Percentiles rank a stretch among this genome's conserved stretches.
These are phyloP conservation scores for Melanotaenia parkinsoni DNA, from an alignment of 2,797 vertebrate species.

Conservation along the genomic window DNA sequence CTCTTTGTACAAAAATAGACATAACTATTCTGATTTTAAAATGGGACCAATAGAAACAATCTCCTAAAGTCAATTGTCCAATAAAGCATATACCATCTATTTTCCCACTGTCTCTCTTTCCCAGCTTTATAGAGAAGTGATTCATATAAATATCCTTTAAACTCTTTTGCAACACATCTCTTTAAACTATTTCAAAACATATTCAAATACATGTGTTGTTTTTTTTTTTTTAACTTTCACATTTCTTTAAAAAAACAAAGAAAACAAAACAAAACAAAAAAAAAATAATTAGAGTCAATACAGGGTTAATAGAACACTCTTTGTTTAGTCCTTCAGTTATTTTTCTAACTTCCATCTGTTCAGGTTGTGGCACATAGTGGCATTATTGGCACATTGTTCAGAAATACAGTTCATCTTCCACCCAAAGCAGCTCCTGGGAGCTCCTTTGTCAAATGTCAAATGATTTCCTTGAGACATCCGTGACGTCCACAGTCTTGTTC, in stretches of 20 bases:
- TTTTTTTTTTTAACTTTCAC: conserved; percentile 65
- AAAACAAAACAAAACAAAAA: conserved; percentile 36
- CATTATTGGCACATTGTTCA: conserved; percentile 99
- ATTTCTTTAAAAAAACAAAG: conserved; percentile 79
- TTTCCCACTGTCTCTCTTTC: conserved; percentile 30
- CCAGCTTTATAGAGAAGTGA: conserved; percentile 68
- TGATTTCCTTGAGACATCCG: conserved; percentile 63
- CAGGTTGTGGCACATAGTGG: conserved; percentile 98
- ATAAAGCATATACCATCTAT: conserved; percentile 74
- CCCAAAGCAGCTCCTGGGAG: conserved; percentile 68
- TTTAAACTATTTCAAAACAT: conserved; percentile 82
- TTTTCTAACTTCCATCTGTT: conserved; percentile 81
- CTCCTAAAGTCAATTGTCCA: conserved; percentile 70
- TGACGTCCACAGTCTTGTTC: conserved; percentile 70
- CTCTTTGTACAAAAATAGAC: conserved; percentile 85
- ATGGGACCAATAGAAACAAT: conserved; percentile 77
- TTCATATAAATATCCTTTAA: conserved; percentile 82
- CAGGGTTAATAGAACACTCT: conserved; percentile 80
- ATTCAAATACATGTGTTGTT: conserved; percentile 78
- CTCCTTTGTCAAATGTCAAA: conserved; percentile 69
- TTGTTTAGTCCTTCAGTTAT: conserved; percentile 76
- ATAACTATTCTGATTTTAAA: conserved; percentile 79
- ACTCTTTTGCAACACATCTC: conserved; percentile 79
- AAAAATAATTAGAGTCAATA: conserved; percentile 71
- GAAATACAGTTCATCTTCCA: conserved; percentile 84